phyloP scores from a whole-genome alignment of 2,113 vertebrate genomes.

The Apodemus sylvaticus region DNA sequence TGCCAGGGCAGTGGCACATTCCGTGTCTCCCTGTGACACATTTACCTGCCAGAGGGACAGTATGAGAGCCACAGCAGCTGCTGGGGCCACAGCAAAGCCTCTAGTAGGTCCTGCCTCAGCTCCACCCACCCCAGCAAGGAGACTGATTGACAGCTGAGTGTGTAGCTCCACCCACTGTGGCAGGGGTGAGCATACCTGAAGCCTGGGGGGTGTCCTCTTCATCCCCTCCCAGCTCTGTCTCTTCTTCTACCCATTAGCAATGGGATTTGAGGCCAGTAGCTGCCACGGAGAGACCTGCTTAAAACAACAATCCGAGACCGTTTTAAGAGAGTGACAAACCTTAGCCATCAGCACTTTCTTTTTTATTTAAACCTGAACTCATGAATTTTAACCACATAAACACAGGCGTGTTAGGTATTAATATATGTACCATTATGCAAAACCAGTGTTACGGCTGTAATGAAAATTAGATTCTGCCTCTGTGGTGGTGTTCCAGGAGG shows the following conservation, averaged over 20 bases:
- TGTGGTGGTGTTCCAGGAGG: conserved; percentile 66
- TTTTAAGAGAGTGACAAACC: conserved; percentile 55
- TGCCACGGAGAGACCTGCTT: conserved; percentile 56
- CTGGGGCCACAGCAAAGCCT: not conserved
- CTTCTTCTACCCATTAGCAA: conserved; percentile 58
- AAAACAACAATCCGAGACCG: conserved; percentile 44
- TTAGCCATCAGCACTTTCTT: conserved; percentile 74
- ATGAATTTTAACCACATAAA: conserved; percentile 84
- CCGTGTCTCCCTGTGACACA: not conserved
- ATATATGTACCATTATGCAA: conserved; percentile 84
- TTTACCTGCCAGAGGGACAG: not conserved
- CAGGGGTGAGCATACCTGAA: not conserved
- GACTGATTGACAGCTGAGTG: not conserved
- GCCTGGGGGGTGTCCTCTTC: not conserved
- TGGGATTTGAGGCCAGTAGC: conserved; percentile 72
- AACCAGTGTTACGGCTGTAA: conserved; percentile 77
- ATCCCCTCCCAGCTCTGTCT: not conserved
- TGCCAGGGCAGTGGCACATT: not conserved
- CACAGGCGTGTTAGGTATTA: conserved; percentile 77
- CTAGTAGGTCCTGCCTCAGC: not conserved
- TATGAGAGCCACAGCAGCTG: not conserved
- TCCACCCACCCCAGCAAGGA: not conserved
- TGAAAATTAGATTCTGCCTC: conserved; percentile 80
- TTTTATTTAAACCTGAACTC: conserved; percentile 80
- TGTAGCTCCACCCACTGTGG: not conserved